phyloP scores from a whole-genome alignment of 2,113 vertebrate genomes.

The Mungos mungo region DNA sequence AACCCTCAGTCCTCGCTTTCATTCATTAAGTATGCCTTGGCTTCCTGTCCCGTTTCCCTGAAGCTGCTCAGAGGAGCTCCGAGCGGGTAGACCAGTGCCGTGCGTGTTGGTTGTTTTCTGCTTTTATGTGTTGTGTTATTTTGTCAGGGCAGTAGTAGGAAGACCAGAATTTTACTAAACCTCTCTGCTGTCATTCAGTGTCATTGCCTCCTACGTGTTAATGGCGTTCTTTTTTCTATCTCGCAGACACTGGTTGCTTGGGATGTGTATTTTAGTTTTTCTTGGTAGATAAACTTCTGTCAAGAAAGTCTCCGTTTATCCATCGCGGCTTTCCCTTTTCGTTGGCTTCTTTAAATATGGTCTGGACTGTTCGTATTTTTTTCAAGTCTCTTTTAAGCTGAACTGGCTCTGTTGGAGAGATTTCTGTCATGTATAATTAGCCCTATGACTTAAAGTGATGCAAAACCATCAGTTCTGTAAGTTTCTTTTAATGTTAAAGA shows the following conservation, averaged over 20 bases:
- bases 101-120: background rate
- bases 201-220: background rate
- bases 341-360: slow-evolving; percentile 15
- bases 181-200: background rate
- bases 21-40: background rate
- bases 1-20: background rate
- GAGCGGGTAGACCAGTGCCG: background rate
- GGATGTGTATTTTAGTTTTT: slow-evolving; percentile 3
- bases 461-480: background rate
- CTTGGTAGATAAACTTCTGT: background rate
- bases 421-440: background rate
- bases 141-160: background rate
- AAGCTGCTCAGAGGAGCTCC: background rate
- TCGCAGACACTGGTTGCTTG: background rate
- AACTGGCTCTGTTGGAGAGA: slow-evolving; percentile 29
- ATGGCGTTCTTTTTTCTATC: background rate
- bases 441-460: background rate
- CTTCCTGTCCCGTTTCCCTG: background rate
- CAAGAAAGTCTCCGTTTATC: background rate
- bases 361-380: background rate
- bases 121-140: background rate
- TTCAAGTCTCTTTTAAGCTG: background rate
- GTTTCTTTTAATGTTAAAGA: background rate
- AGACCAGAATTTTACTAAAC: background rate
- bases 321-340: background rate